Evolutionary conservation across 2,797 vertebrate species (phyloP), one percentile per base, ranked within the genome.

Genomic region (Centroberyx gerrardi): DNA sequence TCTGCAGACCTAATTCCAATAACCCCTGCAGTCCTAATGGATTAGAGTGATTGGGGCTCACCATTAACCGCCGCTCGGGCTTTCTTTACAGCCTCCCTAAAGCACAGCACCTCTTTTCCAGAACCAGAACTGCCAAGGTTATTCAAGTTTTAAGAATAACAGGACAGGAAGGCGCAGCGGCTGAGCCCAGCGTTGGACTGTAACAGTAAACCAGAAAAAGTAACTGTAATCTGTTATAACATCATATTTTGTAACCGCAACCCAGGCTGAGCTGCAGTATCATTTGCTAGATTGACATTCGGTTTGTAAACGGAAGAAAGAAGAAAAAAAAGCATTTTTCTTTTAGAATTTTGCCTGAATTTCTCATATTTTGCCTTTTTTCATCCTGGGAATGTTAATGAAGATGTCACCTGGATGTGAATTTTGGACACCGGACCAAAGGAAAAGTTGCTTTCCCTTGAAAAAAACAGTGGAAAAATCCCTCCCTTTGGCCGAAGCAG

Each of bases 11-110:
- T 87, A 81, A 83, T 87, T 87, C 84, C 85, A 86, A 89, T 84
- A 90, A 87, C 80, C 81, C 71, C 67, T 6, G 66, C 86, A 72
- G 61, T 84, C 86, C 82, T 88, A 91, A 94, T 93, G 89, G 84
- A 89, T 92, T 88, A 75, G 69, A 88, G 81, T 79, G 82, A 82
- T 81, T 66, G 56, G 62, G 62, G 76, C 83, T 75, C 68, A 74
- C 84, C 78, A 83, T 85, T 92, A 90, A 90, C 86, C 75, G 79
- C 56, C 53, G 84, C 84, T 74, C 27, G 0, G 66, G 33, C 62
- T 71, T 75, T 87, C 80, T 92, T 89, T 86, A 89, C 68, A 55
- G 80, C 64, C 64, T 12, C 63, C 73, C 58, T 83, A 82, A 85
- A 89, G 87, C 73, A 67, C 58, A 51, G 33, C 63, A 36, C 60